Evolutionary conservation across 2,797 vertebrate genomes (phyloP), one percentile per base, ranked within the genome.

Genomic region (Tolypeutes matacus): DNA sequence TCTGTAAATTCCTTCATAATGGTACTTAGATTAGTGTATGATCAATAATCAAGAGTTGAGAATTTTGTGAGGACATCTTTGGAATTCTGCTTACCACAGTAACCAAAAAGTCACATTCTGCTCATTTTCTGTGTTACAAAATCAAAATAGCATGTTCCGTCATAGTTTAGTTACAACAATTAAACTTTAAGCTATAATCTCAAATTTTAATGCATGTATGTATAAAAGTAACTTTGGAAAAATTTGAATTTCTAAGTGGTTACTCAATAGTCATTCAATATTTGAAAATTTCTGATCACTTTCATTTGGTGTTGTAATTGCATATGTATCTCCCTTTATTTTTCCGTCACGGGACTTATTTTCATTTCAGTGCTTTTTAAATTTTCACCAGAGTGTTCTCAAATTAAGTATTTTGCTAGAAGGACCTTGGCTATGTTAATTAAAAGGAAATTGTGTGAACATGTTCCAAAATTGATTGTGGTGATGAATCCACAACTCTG

Each of bases 201-300:
- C 0, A 88, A 72, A 53, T 83, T 67, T 93, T 86, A 62, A 69
- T 42, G 31, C 31, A 64, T 29, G 29, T 13, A 27, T 46, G 46
- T 76, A 2, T 73, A 81, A 93, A 91, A n/a, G 46, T 83, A 51
- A 82, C 13, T 56, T n/a, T 89, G 39, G 53, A 93, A 95, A 95
- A 1, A 23, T 39, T 51, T 70, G 23, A 65, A 80, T 87, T 58
- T 64, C 17, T 78, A 36, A 83, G 20, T 77, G 2, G 0, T 87
- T 76, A 42, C 27, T 92, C 12, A 67, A 25, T 67, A 75, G 75
- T 89, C 58, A 75, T 82, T 89, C 27, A 58, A 42, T 42, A 77
- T 62, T 20, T 72, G 31, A 77, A 76, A 86, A 84, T 21, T 1
- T 88, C 64, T 36, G 7, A 72, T 81, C 39, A 27, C 20, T 81